Evolutionary conservation across 1,140 invertebrate genomes (phyloP), one percentile per base, ranked within the genome.

Genomic region (Bacillus rossius): DNA sequence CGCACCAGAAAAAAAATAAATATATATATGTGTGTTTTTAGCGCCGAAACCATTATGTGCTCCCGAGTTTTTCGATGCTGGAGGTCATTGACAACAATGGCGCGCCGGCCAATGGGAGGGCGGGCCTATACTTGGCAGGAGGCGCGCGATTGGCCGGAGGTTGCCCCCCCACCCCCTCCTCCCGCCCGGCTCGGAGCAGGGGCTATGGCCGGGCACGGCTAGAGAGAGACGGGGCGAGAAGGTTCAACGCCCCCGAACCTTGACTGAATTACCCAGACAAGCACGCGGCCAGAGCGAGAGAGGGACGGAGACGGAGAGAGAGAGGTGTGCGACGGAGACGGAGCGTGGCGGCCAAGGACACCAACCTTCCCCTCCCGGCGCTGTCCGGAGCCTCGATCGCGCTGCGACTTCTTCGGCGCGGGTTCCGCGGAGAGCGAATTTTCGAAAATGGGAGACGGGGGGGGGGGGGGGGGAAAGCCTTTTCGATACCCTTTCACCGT

Each of bases 211-310:
- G 56, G 59, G 49, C 59, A 66, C 63, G 63, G 61, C 64, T 68
- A 66, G 64, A 66, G 67, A 63, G 66, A 64, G 60, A 43, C 56
- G 61, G 62, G 67, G 68, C 75, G 79, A 10, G 5, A 34, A 34
- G 29, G 81, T 81, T 83, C 81, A 82, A 79, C 77, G 80, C 43
- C 71, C 78, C 79, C 76, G 79, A 81, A 82, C 81, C 81, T 84
- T 84, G 81, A 84, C 81, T 82, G 81, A 82, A 80, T 83, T 83
- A 83, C 80, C 80, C 80, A 80, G 74, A 76, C 75, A 71, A 65
- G 65, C 76, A 70, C 10, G 72, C 77, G 79, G 79, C 79, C 79
- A 81, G 81, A 79, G 79, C 79, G 76, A 77, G 48, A 34, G 37
- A 50, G 17, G 20, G 37, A n/a, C n/a, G n/a, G n/a, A n/a, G n/a